Base-by-base conservation (phyloP, 2,797 vertebrate species). In the Sparus aurata region DNA sequence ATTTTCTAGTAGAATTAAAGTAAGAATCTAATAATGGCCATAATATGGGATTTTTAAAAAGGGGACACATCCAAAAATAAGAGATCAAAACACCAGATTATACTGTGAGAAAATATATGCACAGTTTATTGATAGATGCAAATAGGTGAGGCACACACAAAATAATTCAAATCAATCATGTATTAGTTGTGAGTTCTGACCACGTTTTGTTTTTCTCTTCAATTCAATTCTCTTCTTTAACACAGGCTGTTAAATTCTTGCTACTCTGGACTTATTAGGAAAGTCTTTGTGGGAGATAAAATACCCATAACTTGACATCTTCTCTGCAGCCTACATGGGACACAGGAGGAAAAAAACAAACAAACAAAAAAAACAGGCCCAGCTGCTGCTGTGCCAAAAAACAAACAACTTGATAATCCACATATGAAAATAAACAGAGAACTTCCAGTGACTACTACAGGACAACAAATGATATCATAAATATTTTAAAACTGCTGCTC, bases 61-160 rank as follows among this genome's bases (percentile, higher is more conserved):
- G 12, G 13, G 13, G 15, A 55, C 2, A 13, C 15, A 27, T 16
- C 53, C 23, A 55, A 55, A 55, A 55, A n/a, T 22, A 83, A 81
- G 67, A n/a, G 2, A 59, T 22, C n/a, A 69, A 65, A 76, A 86
- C 58, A 57, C 55, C 18, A 53, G 38, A 50, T 80, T 18, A 45
- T 84, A 84, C 83, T 85, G 84, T 89, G 88, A 90, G 88, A 95
- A 95, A 95, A 95, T 90, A 93, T 92, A 95, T 92, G 89, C 90
- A 94, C 91, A 94, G 85, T 96, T 96, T 96, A 96, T 95, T 95
- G 84, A 90, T 82, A 78, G 87, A 89, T 85, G 89, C 79, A 87
- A 83, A 88, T 82, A 89, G 79, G 86, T 80, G 81, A 90, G 83
- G 77, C 86, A 80, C 83, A 90, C 90, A 90, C 77, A 79, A 75